Conservation (phyloP, 2,888 invertebrate genomes). For the Leptinotarsa rubiginosa region DNA sequence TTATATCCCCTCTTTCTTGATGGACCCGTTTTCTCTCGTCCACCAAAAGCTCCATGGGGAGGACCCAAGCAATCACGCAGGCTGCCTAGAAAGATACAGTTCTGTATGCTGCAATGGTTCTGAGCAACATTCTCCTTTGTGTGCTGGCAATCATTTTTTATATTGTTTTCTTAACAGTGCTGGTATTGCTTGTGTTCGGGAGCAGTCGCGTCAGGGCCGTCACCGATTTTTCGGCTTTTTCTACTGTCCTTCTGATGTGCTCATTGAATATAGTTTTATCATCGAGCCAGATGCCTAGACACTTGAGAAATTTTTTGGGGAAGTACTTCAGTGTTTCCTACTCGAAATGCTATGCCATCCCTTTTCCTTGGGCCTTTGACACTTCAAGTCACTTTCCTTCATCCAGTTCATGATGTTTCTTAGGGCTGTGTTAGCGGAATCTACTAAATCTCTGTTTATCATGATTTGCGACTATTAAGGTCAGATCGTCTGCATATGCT, state of each 20-base stretch:
- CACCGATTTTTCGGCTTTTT: conserved; percentile 19
- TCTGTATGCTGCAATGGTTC: not conserved
- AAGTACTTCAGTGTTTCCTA: not conserved
- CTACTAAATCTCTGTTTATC: not conserved
- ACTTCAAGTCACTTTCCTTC: conserved; percentile 15
- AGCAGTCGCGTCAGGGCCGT: conserved; percentile 18
- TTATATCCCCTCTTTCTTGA: not conserved
- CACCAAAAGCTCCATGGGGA: conserved; percentile 7
- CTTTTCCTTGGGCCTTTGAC: conserved; percentile 29
- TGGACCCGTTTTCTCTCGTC: not conserved
- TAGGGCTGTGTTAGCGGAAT: conserved; percentile 23
- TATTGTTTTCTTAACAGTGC: not conserved
- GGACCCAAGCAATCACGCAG: not conserved
- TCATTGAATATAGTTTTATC: not conserved
- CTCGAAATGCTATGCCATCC: conserved; percentile 14
- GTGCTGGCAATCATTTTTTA: conserved; percentile 20
- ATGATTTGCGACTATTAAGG: not conserved
- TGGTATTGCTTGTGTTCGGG: conserved; percentile 7
- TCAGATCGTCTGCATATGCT: conserved; percentile 35
- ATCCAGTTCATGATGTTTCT: conserved; percentile 25
- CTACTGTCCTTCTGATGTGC: not conserved
- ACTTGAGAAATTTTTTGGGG: conserved; percentile 20
- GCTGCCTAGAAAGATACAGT: conserved; percentile 10
- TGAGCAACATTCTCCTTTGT: conserved; percentile 25
- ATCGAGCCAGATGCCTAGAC: conserved; percentile 29